Evolutionary conservation across 2,888 invertebrate genomes (phyloP), one percentile per base, ranked within the genome.

Genomic region (Cataglyphis livida): DNA sequence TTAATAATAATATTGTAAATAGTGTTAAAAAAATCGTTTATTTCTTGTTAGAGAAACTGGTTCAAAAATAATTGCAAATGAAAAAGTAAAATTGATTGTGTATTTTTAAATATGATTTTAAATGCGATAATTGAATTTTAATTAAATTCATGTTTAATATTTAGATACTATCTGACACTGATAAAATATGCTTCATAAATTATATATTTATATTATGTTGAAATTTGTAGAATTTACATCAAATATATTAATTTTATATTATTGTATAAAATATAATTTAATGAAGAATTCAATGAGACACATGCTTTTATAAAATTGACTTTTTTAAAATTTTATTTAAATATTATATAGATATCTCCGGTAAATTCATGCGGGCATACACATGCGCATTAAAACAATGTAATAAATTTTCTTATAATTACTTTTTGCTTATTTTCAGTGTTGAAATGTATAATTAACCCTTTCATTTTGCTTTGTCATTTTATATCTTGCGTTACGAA

Each of bases 371-470:
- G 10, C 10, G 10, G 10, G 12, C 41, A 44, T 41, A 9, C 12
- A 44, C 44, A 38, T 9, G 10, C 41, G 18, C 1, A 48, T 48
- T 44, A 44, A 79, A 79, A 59, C 35, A 12, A 4, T n/a, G 54
- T 70, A 79, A 79, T 79, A 59, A 79, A 79, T 79, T 68, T 59
- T 70, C 59, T 48, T 25, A 25, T 78, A 68, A 78, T 68, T 68
- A 68, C 32, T 32, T 68, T 59, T 70, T 35, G 59, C 68, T 68
- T 44, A 68, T 44, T 59, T 59, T 6, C 44, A 48, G 35, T 70
- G 68, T 68, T 44, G 70, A 61, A 79, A 79, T 79, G 44, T 61
- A 70, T 79, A 79, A 79, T 79, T 79, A 79, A 79, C 57, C 78
- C 61, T 79, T 44, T 70, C 78, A 25, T 70, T 79, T 61, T n/a